Evolutionary conservation across 2,797 vertebrate species (phyloP).

Genomic region (Cirrhinus molitorella): DNA sequence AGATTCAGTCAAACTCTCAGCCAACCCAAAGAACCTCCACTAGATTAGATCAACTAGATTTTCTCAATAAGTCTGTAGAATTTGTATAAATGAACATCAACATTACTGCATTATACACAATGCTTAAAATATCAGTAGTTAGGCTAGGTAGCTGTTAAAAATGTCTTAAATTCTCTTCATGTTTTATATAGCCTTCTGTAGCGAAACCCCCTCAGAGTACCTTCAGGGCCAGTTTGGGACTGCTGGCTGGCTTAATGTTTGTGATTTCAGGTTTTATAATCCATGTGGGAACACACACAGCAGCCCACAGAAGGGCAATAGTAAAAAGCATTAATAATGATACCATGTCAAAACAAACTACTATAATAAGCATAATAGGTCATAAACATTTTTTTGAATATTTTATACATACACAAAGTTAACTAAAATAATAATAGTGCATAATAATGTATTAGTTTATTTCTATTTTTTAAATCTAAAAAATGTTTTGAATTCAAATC

Average conservation of each 20-base stretch:
- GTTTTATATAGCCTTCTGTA: not conserved
- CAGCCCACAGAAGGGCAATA: not conserved
- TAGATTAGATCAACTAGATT: not conserved
- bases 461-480: too few relatives aligned
- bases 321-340: not conserved
- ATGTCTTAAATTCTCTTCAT: not conserved
- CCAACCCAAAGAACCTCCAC: not conserved
- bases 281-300: not conserved
- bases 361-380: not conserved
- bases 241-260: not conserved
- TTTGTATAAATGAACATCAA: not conserved
- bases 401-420: slow-evolving; percentile 2
- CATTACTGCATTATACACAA: not conserved
- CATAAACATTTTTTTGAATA: not conserved
- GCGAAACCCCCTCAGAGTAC: not conserved
- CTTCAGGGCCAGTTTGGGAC: not conserved
- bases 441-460: too few relatives aligned
- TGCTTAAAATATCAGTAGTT: not conserved
- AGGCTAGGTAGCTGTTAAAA: not conserved
- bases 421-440: not conserved
- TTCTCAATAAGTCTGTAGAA: not conserved
- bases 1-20: not conserved
- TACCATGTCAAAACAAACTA: slow-evolving; percentile 16
- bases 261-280: slow-evolving; percentile 1
- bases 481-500: too few relatives aligned